phyloP scores from a whole-genome alignment of 1,140 invertebrate genomes.

The Sminthurinus signatus region DNA sequence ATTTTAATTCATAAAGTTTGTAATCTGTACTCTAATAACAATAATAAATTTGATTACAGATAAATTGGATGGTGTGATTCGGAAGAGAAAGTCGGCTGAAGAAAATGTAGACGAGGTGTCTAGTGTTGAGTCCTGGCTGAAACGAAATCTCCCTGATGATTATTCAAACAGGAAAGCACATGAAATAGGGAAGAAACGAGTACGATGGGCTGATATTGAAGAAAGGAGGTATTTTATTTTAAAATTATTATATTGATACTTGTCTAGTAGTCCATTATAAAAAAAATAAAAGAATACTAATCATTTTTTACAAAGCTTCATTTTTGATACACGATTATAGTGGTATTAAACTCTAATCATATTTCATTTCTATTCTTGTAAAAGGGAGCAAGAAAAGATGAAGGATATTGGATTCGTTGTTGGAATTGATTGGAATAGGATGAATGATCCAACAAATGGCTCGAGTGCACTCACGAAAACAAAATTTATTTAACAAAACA shows the following conservation, averaged over 20 bases:
- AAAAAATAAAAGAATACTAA: too few species aligned
- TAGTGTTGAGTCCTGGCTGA: slow-evolving; percentile 85
- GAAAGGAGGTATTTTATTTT: too few species aligned
- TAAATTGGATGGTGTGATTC: slow-evolving; percentile 66
- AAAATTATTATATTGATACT: too few species aligned
- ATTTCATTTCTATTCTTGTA: too few species aligned
- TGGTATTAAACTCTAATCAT: too few species aligned
- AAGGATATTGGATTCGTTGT: slow-evolving; percentile 90
- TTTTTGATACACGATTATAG: too few species aligned
- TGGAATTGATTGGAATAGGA: slow-evolving; percentile 87
- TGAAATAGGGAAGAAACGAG: slow-evolving; percentile 79
- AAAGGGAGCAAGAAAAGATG: slow-evolving; percentile 80
- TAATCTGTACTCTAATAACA: too few species aligned
- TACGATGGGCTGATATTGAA: slow-evolving; percentile 95
- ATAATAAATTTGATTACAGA: too few species aligned
- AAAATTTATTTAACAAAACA: slow-evolving; percentile 89
- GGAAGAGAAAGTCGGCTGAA: slow-evolving; percentile 47
- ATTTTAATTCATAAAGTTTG: too few species aligned
- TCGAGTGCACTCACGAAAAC: slow-evolving; percentile 82
- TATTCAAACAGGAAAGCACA: slow-evolving; percentile 56
- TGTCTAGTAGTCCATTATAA: too few species aligned
- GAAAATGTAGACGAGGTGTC: slow-evolving; percentile 45
- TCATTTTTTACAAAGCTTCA: too few species aligned
- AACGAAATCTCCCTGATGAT: slow-evolving; percentile 65
- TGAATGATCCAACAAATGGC: slow-evolving; percentile 86